These are phyloP conservation scores for Pristionchus mayeri DNA, from an alignment of 2,888 invertebrate genomes.

Conservation along the genomic window DNA sequence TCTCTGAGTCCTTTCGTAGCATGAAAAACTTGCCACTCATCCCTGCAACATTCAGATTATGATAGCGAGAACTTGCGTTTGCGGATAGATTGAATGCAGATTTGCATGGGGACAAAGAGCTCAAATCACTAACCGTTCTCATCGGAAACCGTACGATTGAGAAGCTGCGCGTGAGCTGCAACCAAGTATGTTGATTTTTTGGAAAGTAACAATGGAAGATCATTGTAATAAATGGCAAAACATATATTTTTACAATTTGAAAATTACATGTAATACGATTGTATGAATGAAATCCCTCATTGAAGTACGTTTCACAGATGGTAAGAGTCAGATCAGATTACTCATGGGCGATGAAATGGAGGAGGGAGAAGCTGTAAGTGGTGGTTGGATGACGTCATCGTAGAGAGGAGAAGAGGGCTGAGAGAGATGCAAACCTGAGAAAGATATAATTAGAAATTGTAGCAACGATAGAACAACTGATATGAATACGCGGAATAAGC, in stretches of 20 bases:
- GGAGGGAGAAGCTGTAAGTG: constrained; percentile 58
- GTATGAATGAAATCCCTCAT: too few relatives aligned
- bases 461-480: too few relatives aligned
- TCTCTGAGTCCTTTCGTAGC: constrained; percentile 95
- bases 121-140: constrained; percentile 51
- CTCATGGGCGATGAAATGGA: constrained; percentile 51
- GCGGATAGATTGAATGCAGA: too few relatives aligned
- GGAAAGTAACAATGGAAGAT: too few relatives aligned
- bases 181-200: background rate
- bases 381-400: constrained; percentile 62
- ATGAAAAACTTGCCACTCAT: constrained; percentile 87
- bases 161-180: constrained; percentile 24
- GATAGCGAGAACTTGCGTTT: too few relatives aligned
- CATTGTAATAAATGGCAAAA: too few relatives aligned
- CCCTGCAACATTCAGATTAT: too few relatives aligned
- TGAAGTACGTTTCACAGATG: too few relatives aligned
- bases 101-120: background rate
- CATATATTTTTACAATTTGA: too few relatives aligned
- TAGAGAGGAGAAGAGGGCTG: constrained; percentile 57
- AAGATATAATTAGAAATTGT: too few relatives aligned
- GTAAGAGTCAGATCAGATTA: background rate
- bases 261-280: too few relatives aligned
- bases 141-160: constrained; percentile 54
- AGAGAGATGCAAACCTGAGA: constrained; percentile 42
- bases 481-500: too few relatives aligned